Conservation (phyloP, 2,888 invertebrate genomes). For the Dinocampus coccinellae region DNA sequence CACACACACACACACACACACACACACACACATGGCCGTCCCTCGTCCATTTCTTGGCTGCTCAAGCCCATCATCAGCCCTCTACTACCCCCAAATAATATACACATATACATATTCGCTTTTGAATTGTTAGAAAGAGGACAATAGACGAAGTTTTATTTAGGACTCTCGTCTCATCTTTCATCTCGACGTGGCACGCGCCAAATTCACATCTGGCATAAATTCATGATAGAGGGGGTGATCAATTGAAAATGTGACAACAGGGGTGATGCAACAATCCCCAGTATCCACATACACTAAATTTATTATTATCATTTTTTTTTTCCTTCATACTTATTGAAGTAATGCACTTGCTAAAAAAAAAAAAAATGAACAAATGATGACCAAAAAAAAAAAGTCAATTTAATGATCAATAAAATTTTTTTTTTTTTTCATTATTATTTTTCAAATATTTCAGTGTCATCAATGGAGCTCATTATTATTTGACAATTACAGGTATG, state of each 20-base stretch:
- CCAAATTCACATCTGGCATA: constrained; percentile 64
- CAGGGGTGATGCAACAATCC: constrained; percentile 36
- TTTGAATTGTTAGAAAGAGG: background rate
- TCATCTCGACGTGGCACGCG: constrained; percentile 66
- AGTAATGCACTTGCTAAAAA: constrained; percentile 17
- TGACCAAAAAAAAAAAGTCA: too few species aligned
- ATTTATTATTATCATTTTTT: background rate
- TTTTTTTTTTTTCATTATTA: too few species aligned
- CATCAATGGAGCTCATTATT: constrained; percentile 22
- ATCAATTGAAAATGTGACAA: constrained; percentile 64
- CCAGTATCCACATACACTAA: background rate
- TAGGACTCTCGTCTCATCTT: constrained; percentile 58
- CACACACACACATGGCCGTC: constrained; percentile 20
- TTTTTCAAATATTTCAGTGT: too few species aligned
- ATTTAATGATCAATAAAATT: too few species aligned
- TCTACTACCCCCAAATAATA: background rate
- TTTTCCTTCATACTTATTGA: background rate
- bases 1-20: too few species aligned
- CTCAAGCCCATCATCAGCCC: constrained; percentile 11
- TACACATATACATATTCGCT: constrained; percentile 19
- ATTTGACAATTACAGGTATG: constrained; percentile 11
- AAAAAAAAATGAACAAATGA: background rate
- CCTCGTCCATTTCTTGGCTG: background rate
- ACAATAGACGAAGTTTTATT: constrained; percentile 41
- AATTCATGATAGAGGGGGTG: constrained; percentile 53